Conservation (phyloP, 2,113 vertebrate species). For the Nesogale talazaci region DNA sequence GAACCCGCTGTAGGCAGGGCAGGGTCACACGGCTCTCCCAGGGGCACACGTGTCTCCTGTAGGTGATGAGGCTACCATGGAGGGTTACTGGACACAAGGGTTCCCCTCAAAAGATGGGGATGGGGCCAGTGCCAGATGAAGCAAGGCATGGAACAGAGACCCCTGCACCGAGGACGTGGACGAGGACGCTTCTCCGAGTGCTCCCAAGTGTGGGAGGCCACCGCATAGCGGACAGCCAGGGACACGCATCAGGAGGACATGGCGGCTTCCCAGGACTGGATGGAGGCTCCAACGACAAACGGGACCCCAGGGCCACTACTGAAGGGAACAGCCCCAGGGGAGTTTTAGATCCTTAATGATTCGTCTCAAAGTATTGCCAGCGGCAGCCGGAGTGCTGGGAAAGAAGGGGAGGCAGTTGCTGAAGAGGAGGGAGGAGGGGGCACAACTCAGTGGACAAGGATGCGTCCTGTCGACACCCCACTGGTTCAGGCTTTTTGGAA, state of each 20-base stretch:
- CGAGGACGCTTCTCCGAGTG: neutral
- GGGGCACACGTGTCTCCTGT: neutral
- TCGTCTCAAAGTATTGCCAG: neutral
- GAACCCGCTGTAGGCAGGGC: too few species aligned
- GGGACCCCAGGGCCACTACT: too few species aligned
- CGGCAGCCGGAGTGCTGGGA: neutral
- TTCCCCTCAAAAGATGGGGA: neutral
- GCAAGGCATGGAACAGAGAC: neutral
- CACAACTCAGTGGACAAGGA: neutral
- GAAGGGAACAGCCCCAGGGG: neutral
- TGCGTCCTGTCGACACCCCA: neutral
- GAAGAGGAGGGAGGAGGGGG: neutral
- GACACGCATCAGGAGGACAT: neutral
- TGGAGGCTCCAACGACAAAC: neutral
- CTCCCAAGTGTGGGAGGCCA: neutral
- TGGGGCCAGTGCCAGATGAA: neutral
- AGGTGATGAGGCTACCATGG: neutral
- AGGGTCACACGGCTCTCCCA: too few species aligned
- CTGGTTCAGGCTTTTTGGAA: slow-evolving; percentile 22
- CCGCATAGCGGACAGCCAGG: neutral
- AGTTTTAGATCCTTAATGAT: slow-evolving; percentile 16
- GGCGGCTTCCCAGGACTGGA: neutral
- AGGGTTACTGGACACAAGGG: neutral
- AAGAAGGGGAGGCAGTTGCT: neutral
- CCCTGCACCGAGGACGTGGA: neutral